Percentiles rank a stretch among this genome's conserved stretches.
Evolutionary conservation across 2,797 vertebrate genomes (phyloP).

Genomic region (Myoxocephalus aenaeus): DNA sequence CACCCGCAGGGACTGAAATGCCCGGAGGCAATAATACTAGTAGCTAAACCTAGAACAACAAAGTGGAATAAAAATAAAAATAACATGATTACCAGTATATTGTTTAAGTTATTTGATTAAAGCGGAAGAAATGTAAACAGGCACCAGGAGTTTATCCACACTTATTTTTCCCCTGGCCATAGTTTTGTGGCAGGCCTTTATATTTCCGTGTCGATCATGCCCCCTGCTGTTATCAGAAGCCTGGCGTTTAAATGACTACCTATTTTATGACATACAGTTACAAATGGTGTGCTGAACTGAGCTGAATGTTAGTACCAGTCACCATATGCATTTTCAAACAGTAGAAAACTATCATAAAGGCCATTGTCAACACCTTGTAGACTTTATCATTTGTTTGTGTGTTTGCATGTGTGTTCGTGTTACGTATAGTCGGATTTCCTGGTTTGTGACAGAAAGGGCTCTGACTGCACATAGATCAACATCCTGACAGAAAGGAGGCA

Average conservation of each 20-base stretch:
- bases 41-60: not conserved
- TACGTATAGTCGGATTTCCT: no score
- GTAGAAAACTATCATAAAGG: not conserved
- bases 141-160: not conserved
- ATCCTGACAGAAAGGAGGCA: not conserved
- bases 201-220: not conserved
- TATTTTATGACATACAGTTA: not conserved
- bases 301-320: not conserved
- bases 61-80: not conserved
- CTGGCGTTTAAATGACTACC: not conserved
- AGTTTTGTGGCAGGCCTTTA: not conserved
- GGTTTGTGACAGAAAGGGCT: not conserved
- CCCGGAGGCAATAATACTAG: not conserved
- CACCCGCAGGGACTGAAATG: not conserved
- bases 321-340: not conserved
- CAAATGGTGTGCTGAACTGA: not conserved
- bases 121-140: not conserved
- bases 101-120: not conserved
- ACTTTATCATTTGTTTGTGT: not conserved
- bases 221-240: not conserved
- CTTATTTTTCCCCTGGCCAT: not conserved
- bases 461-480: not conserved
- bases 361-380: not conserved
- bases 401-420: no score
- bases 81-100: not conserved